phyloP scores from a whole-genome alignment of 2,888 invertebrate genomes.

The Charanyca ferruginea region DNA sequence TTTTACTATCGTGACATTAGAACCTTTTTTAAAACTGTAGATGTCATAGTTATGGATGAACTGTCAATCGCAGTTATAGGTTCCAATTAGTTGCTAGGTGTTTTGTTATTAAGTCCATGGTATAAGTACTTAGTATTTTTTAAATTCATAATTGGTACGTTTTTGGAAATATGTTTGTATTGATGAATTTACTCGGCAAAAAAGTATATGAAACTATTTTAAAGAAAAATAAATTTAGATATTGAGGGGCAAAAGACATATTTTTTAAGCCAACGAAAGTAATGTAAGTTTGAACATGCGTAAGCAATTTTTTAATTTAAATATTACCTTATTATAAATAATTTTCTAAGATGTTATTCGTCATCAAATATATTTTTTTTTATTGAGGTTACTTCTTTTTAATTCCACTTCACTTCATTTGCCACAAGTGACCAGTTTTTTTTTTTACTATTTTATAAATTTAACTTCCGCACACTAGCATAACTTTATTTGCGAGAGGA shows the following conservation, averaged over 20 bases:
- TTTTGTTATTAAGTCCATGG: too few species aligned
- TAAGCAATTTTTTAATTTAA: neutral
- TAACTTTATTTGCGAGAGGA: slow-evolving; percentile 79
- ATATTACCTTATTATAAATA: slow-evolving; percentile 40
- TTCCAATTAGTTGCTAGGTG: too few species aligned
- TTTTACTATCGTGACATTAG: too few species aligned
- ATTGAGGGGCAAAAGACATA: too few species aligned
- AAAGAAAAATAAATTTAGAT: neutral
- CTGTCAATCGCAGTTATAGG: too few species aligned
- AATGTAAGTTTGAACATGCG: slow-evolving; percentile 6
- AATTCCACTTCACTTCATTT: slow-evolving; percentile 36
- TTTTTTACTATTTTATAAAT: neutral
- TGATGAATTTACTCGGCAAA: too few species aligned
- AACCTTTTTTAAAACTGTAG: too few species aligned
- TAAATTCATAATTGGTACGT: too few species aligned
- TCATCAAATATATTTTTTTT: neutral
- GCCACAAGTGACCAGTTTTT: neutral
- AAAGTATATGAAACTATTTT: neutral
- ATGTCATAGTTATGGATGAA: too few species aligned
- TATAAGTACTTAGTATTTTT: too few species aligned
- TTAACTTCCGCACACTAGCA: slow-evolving; percentile 49
- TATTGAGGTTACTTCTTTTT: neutral
- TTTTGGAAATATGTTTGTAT: too few species aligned
- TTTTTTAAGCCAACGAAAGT: too few species aligned
- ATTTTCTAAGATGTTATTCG: slow-evolving; percentile 13